Base-by-base conservation (phyloP, 2,113 vertebrate genomes). In the Corvus hawaiiensis region DNA sequence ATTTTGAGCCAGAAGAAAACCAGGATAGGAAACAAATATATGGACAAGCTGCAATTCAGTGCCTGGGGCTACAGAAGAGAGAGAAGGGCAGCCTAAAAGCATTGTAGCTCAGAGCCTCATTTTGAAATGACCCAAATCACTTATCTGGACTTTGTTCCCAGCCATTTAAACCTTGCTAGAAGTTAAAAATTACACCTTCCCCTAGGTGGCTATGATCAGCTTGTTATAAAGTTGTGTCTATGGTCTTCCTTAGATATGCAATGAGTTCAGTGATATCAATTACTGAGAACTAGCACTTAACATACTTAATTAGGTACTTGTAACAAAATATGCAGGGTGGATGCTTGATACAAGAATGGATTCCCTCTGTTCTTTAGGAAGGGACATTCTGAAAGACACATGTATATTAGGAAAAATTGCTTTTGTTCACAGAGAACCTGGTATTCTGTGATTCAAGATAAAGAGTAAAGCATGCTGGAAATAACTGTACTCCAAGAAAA, bases 311-410 rank as follows among this genome's bases (percentile, higher is more conserved):
- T 37, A 67, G 41, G 32, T 24, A 74, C 37, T 41, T 30, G 3
- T 18, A 85, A 77, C 61, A 83, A 83, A 90, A 73, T 33, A 64
- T 1, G 3, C 28, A 37, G 63, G 11, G 33, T 16, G 71, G 72
- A 80, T 48, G 43, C 17, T 24, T 0, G 0, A 54, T 4, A 35
- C 7, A 41, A 66, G 41, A 76, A 63, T 1, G 16, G 44, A 54
- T 54, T 16, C 12, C 24, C 44, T 66, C 41, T 48, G 48, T 17
- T 41, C 75, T 69, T 79, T 66, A 80, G 43, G 44, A 68, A 33
- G 19, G 44, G 17, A 51, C 56, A 23, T 61, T 81, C 44, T 86
- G 44, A 44, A 90, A 90, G 52, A 63, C 13, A 30, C 16, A n/a
- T 6, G 41, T 43, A 71, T 75, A 91, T 63, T 13, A 61, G 23